Conservation (phyloP, 2,113 vertebrate species). For the Panthera uncia region DNA sequence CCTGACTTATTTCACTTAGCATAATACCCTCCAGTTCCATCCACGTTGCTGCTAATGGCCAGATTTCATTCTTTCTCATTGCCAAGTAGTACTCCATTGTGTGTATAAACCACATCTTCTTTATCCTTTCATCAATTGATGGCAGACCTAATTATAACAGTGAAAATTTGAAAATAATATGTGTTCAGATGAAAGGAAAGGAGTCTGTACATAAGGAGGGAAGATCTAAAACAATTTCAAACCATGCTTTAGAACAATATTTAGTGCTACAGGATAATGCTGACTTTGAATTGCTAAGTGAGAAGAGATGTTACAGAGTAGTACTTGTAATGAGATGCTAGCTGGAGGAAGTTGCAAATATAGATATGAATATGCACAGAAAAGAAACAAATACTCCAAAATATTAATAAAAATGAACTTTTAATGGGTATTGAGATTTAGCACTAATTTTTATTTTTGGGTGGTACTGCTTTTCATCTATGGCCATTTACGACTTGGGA, state of each 20-base stretch:
- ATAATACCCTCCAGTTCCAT: no score
- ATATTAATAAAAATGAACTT: neutral
- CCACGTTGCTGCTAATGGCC: no score
- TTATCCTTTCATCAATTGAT: no score
- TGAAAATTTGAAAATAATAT: neutral
- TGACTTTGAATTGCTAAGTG: neutral
- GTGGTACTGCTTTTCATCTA: neutral
- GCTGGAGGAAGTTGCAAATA: neutral
- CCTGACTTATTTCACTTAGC: no score
- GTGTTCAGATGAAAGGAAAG: constrained; percentile 14
- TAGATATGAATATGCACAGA: neutral
- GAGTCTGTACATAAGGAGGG: neutral
- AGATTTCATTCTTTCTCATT: no score
- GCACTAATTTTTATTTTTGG: neutral
- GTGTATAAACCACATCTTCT: no score
- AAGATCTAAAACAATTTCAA: neutral
- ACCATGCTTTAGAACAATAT: neutral
- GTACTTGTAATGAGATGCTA: neutral
- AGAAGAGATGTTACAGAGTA: neutral
- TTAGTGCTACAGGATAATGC: neutral
- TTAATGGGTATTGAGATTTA: neutral
- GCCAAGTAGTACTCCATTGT: no score
- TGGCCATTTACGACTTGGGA: neutral
- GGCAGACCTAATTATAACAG: neutral
- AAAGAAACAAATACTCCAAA: neutral